Percentiles rank a stretch among this genome's conserved stretches.
These are phyloP conservation scores for Ecliptopera silaceata DNA, from an alignment of 2,888 invertebrate genomes.

Conservation along the genomic window DNA sequence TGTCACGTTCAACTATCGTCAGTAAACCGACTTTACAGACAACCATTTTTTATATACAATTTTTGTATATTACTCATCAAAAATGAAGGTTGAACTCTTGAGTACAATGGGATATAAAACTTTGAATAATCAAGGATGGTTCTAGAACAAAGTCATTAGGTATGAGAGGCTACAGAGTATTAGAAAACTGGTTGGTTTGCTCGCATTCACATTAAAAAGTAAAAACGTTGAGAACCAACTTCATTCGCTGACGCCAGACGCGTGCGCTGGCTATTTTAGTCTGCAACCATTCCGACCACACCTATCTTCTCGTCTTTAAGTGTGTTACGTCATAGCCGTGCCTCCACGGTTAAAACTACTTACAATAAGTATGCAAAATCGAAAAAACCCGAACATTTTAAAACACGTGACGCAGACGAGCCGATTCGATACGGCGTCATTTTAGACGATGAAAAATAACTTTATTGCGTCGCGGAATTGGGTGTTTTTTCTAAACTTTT, in stretches of 20 bases:
- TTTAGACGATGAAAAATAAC: background rate
- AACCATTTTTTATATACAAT: too few relatives aligned
- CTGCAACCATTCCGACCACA: constrained; percentile 45
- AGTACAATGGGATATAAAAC: background rate
- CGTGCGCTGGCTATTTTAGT: constrained; percentile 52
- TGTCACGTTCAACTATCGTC: too few relatives aligned
- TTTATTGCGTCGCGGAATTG: constrained; percentile 10
- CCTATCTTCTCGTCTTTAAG: constrained; percentile 41
- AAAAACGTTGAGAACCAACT: constrained; percentile 20
- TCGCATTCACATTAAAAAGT: constrained; percentile 16
- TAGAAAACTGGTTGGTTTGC: constrained; percentile 5
- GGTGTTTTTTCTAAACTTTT: background rate
- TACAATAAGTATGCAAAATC: background rate
- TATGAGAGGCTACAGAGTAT: constrained; percentile 5
- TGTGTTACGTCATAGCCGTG: constrained; percentile 60
- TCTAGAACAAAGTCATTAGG: background rate
- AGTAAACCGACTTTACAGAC: too few relatives aligned
- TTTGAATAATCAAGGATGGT: background rate
- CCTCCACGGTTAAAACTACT: constrained; percentile 45
- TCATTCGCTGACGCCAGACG: constrained; percentile 14
- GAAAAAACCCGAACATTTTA: background rate
- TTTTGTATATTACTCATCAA: too few relatives aligned
- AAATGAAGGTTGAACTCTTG: too few relatives aligned
- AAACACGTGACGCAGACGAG: constrained; percentile 1
- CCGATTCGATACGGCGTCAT: constrained; percentile 3